Base-by-base conservation (phyloP, 1,140 invertebrate genomes). In the Lordiphosa mommai region DNA sequence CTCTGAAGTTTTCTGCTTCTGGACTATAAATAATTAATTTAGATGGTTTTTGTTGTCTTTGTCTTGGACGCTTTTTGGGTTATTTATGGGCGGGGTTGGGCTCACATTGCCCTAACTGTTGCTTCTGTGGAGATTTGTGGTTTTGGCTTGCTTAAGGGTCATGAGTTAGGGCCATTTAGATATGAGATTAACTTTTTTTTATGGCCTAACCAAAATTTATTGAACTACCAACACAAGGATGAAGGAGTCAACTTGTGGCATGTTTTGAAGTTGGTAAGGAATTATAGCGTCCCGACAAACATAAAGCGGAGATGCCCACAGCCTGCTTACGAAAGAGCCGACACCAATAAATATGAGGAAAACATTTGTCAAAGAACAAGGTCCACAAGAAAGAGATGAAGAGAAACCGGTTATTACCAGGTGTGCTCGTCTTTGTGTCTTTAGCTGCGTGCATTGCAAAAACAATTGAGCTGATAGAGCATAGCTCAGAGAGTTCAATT, bases 11-110 rank as follows among this genome's bases (percentile, higher is more conserved):
- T 27, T 27, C 23, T 27, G 23, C 23, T 27, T 27, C 23, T 43
- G 71, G 79, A 71, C 76, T 59, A 84, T 82, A 84, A 82, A 82
- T 82, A 82, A 82, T 82, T 82, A 82, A 82, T 82, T 82, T 82
- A 82, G 63, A 84, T 82, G 70, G 50, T 51, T 50, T n/a, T 34
- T 69, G 40, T 59, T 69, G 53, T 69, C 61, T 44, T 33, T 56
- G 36, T 27, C 36, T 12, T 44, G 46, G 47, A 59, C 63, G 17
- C 27, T 29, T 33, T 20, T 37, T 44, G 40, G n/a, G 7, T 73
- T 82, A 80, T 80, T 80, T 80, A 74, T 82, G 65, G 43, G 8
- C 4, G 38, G 38, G 17, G 27, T 48, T 17, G 14, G 4, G 34
- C 23, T 12, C 29, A 27, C 32, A 23, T 30, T 37, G 27, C 51